Evolutionary conservation across 2,797 vertebrate species (phyloP).

Genomic region (Urocyon cinereoargenteus): DNA sequence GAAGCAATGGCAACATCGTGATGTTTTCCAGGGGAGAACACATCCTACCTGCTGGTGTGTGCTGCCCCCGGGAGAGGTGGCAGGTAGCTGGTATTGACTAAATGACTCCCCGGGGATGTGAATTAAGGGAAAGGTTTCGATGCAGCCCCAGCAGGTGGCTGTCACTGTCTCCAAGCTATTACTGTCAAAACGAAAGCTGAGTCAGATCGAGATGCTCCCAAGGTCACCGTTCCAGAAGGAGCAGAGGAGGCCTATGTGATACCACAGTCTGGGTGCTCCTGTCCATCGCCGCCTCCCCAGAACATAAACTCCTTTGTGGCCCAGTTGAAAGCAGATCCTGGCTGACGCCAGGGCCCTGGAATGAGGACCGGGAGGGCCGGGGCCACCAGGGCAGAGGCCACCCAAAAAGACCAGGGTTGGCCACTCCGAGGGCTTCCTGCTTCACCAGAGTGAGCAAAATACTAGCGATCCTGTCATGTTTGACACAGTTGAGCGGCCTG

Average conservation of each 20-base stretch:
- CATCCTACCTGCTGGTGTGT: fast-evolving
- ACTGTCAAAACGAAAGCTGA: background rate
- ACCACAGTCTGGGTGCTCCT: background rate
- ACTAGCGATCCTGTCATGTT: fast-evolving
- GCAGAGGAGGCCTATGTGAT: background rate
- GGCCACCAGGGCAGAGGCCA: background rate
- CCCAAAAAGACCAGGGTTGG: fast-evolving
- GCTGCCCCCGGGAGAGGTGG: fast-evolving
- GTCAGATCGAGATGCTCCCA: background rate
- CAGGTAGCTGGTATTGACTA: fast-evolving
- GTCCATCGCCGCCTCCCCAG: fast-evolving
- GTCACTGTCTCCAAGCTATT: fast-evolving
- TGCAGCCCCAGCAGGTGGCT: background rate
- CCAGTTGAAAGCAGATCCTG: background rate
- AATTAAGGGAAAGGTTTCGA: fast-evolving
- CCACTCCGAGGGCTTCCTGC: fast-evolving
- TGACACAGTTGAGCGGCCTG: fast-evolving
- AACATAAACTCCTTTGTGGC: too few species aligned
- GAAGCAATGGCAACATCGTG: fast-evolving
- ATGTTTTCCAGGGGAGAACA: fast-evolving
- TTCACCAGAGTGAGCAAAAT: fast-evolving
- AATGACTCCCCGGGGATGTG: too few species aligned
- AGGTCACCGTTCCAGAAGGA: background rate
- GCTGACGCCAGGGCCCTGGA: background rate
- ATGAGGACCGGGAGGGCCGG: background rate